Evolutionary conservation across 2,113 vertebrate genomes (phyloP).

Genomic region (Lagopus muta): DNA sequence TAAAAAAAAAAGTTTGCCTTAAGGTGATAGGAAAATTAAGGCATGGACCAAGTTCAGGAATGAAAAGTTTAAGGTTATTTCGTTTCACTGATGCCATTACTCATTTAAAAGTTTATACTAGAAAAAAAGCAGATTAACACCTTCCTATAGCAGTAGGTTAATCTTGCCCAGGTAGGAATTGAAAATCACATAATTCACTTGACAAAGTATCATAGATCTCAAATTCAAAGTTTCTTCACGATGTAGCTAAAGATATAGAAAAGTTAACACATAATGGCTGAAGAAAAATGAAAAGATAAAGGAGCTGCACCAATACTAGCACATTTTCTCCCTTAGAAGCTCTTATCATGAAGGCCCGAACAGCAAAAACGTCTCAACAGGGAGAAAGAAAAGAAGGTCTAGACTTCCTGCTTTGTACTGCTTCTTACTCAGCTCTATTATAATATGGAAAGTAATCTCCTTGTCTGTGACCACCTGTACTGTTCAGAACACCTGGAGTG

Average conservation of each 20-base stretch:
- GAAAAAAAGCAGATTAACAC: background rate
- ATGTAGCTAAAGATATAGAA: background rate
- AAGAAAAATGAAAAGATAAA: background rate
- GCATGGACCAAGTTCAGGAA: background rate
- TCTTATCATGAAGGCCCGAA: background rate
- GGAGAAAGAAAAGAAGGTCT: background rate
- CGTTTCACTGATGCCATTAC: background rate
- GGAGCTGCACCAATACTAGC: background rate
- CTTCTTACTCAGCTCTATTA: background rate
- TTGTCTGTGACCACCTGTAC: background rate
- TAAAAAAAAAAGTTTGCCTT: background rate
- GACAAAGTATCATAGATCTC: background rate
- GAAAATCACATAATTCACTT: background rate
- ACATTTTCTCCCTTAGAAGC: background rate
- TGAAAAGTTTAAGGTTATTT: background rate
- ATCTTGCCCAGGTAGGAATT: background rate
- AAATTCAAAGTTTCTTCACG: background rate
- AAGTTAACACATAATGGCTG: background rate
- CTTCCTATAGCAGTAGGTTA: background rate
- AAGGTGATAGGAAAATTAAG: background rate
- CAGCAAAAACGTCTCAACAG: background rate
- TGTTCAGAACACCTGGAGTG: background rate
- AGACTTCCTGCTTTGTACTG: background rate
- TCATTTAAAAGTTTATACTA: background rate
- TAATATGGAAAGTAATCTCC: background rate